phyloP scores from a whole-genome alignment of 2,888 invertebrate genomes.

The Harmothoe impar region DNA sequence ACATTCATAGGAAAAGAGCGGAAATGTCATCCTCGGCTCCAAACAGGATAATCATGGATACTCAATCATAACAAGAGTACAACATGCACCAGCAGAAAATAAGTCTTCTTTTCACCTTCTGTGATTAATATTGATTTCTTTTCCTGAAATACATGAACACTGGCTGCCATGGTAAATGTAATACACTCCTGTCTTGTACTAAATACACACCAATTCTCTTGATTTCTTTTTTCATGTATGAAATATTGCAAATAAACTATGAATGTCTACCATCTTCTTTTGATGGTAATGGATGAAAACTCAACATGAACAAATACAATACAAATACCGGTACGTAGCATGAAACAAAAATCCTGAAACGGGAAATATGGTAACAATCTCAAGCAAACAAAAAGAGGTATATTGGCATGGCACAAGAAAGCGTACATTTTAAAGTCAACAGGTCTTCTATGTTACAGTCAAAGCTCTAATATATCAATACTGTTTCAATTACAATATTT shows the following conservation, averaged over 20 bases:
- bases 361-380: constrained; percentile 48
- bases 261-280: background rate
- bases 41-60: no score
- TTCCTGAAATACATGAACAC: constrained; percentile 40
- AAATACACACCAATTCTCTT: no score
- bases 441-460: constrained; percentile 34
- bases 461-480: constrained; percentile 29
- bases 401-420: constrained; percentile 59
- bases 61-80: constrained; percentile 39
- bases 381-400: constrained; percentile 58
- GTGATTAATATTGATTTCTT: background rate
- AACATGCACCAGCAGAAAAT: constrained; percentile 60
- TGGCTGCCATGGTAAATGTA: constrained; percentile 60
- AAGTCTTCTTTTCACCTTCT: constrained; percentile 26
- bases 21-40: background rate
- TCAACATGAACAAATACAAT: background rate
- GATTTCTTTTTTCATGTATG: background rate
- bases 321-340: constrained; percentile 17
- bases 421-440: constrained; percentile 37
- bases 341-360: background rate
- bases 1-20: constrained; percentile 35
- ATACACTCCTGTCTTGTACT: background rate
- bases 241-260: background rate
- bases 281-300: background rate
- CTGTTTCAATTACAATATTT: background rate